A percentile compares a stretch with the other conserved stretches of the same genome.
Conservation (phyloP, 2,888 invertebrate species). For the Nomada flava region DNA sequence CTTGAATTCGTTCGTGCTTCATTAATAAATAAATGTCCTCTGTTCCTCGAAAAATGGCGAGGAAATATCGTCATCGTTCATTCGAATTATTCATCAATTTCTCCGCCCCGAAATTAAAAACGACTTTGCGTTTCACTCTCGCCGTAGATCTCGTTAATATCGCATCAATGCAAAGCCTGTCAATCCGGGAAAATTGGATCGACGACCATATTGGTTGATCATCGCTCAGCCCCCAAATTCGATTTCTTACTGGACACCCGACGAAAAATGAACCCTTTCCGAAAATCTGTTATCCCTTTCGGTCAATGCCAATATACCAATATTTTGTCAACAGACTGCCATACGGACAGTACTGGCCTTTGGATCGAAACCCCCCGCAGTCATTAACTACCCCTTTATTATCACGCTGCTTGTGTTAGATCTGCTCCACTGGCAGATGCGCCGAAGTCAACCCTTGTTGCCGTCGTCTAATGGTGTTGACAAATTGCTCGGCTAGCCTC, state of each 20-base stretch:
- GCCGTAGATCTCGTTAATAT: neutral
- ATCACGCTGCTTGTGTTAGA: constrained; percentile 70
- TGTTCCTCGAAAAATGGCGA: neutral
- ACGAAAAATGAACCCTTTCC: constrained; percentile 37
- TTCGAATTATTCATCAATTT: neutral
- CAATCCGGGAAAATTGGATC: neutral
- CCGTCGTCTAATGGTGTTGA: constrained; percentile 82
- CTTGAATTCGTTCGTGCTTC: too few relatives aligned
- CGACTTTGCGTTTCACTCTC: neutral
- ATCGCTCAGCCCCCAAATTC: neutral
- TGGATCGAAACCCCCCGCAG: constrained; percentile 72
- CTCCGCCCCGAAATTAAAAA: neutral
- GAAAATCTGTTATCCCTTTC: constrained; percentile 71
- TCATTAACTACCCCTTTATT: constrained; percentile 84
- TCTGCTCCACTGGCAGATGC: constrained; percentile 80
- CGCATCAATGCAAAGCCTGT: neutral
- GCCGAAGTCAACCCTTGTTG: constrained; percentile 82
- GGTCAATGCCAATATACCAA: constrained; percentile 74
- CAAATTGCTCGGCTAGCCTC: constrained; percentile 84
- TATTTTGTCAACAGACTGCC: constrained; percentile 82
- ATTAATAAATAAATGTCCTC: neutral
- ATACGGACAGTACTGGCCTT: constrained; percentile 75
- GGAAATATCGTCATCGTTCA: neutral
- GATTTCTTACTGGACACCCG: neutral
- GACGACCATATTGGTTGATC: neutral